Evolutionary conservation across 2,888 invertebrate genomes (phyloP), one percentile per base, ranked within the genome.

Genomic region (Nowickia ferox): DNA sequence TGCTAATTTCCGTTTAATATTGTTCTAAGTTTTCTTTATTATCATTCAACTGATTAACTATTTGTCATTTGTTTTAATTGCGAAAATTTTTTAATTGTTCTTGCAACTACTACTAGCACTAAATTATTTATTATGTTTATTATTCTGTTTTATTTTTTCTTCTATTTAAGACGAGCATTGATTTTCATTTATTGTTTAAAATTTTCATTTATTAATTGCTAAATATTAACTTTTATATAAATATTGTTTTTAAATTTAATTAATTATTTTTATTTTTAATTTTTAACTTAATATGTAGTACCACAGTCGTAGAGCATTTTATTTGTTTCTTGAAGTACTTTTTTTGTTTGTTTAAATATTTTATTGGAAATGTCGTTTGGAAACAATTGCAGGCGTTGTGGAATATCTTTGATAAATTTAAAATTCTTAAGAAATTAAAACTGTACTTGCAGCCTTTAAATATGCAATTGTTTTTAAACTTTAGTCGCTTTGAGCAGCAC

Each of bases 281-380:
- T 82, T 22, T 87, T 89, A 89, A 88, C 92, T 92, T 92, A 92
- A 91, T 90, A 88, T 91, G 90, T 92, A 92, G 92, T 92, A 92
- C 92, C 92, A 92, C 92, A 92, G 92, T 92, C 92, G 92, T 90
- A 91, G 91, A 92, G 89, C 88, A 86, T 88, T 75, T 69, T 80
- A 80, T 83, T 83, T 86, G 84, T 87, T 83, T 68, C 78, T 69
- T 84, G 84, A 84, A 84, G 84, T 84, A 84, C 80, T 85, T 86
- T 59, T 53, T 19, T 65, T 71, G 46, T 66, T 10, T 11, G 3
- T 2, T 55, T 22, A 57, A 15, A 46, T 66, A 57, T 30, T 66
- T 57, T 57, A 77, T 40, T 57, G 57, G 55, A 57, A 77, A 38
- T 77, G 38, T 65, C 53, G 65, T 76, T 65, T 11, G 30, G 55